Base-by-base conservation (phyloP, 2,797 vertebrate genomes). In the Cossypha polioptera region DNA sequence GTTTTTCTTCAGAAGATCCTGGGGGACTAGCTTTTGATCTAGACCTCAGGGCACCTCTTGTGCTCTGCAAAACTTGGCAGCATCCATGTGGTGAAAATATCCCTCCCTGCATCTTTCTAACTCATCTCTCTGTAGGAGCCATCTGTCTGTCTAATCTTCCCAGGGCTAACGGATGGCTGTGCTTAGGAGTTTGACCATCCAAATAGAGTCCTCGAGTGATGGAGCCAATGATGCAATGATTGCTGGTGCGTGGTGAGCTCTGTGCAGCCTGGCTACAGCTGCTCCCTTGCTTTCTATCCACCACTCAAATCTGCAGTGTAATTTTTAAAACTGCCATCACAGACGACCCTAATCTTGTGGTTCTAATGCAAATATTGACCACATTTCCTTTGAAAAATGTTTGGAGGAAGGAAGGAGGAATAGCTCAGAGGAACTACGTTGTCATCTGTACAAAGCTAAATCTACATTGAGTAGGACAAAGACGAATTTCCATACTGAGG, bases 71-170 rank as follows among this genome's bases (percentile, higher is more conserved):
- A 88, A 83, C 55, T 88, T 95, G 94, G 76, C 87, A 94, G 55
- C 62, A 33, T 92, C 77, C 50, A 45, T 91, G 73, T 94, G 87
- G 87, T 88, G 73, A 88, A 92, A 91, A 88, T 84, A 90, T 73
- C 58, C 40, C 79, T 95, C 65, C 43, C 74, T 93, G 62, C 61
- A 71, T 92, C 84, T 91, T 95, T 94, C 62, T 91, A 94, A 96
- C 94, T 92, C 66, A 33, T 59, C 16, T 94, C 86, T 81, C 85
- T 59, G 54, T 92, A 33, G 77, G 82, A 94, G 77, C 93, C 88
- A 91, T 95, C 92, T 96, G 96, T 85, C 93, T 95, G 81, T 95
- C 81, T 88, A 16, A 88, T 94, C 94, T 91, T 95, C 91, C 47
- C 40, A 78, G 75, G 73, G 29, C 65, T 86, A 92, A 72, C 0